Percentiles rank a stretch among this genome's conserved stretches.
Evolutionary conservation across 2,888 invertebrate species (phyloP).

Genomic region (Latheticus oryzae): DNA sequence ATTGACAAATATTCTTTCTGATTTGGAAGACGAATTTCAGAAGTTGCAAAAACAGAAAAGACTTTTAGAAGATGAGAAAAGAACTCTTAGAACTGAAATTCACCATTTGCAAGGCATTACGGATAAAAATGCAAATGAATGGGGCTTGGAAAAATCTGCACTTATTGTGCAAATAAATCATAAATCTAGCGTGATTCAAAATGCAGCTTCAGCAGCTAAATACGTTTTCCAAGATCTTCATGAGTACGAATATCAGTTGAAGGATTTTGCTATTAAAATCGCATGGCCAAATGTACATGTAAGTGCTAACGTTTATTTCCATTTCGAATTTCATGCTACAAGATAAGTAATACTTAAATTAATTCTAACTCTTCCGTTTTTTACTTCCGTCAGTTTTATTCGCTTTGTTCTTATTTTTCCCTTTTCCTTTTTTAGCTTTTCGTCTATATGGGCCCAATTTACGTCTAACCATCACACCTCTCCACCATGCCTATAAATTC

Average conservation of each 20-base stretch:
- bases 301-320: not conserved
- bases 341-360: no score
- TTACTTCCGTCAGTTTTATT: no score
- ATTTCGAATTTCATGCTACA: not conserved
- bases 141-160: slow-evolving; percentile 7
- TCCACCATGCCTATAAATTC: slow-evolving; percentile 58
- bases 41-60: slow-evolving; percentile 53
- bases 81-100: slow-evolving; percentile 43
- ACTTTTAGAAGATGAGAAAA: slow-evolving; percentile 54
- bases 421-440: slow-evolving; percentile 47
- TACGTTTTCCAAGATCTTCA: slow-evolving; percentile 17
- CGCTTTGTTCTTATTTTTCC: slow-evolving; percentile 38
- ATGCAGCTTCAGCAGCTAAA: not conserved
- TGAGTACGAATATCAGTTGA: slow-evolving; percentile 10
- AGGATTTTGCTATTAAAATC: slow-evolving; percentile 7
- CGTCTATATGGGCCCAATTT: slow-evolving; percentile 53
- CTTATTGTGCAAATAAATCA: not conserved
- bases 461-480: slow-evolving; percentile 53
- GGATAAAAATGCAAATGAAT: not conserved
- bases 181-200: not conserved
- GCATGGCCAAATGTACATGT: slow-evolving; percentile 17
- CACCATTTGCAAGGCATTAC: slow-evolving; percentile 50
- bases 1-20: slow-evolving; percentile 51
- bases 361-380: no score
- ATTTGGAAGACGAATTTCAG: slow-evolving; percentile 55